A percentile compares a stretch with the other conserved stretches of the same genome.
Conservation (phyloP, 2,113 vertebrate species). For the Myocastor coypus region DNA sequence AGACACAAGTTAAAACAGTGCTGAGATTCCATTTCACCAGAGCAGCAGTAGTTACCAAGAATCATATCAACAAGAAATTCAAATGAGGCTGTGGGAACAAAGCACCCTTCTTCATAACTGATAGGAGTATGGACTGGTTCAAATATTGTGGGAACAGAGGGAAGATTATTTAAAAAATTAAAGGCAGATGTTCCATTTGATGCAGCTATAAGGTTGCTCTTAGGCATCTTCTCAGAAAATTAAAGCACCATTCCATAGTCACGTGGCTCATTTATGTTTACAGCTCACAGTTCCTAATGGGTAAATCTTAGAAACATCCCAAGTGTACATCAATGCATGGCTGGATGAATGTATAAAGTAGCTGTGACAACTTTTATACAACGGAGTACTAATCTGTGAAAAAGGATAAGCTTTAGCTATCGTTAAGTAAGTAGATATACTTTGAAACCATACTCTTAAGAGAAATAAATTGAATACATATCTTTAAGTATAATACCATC, state of each 20-base stretch:
- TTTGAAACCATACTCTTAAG: not conserved
- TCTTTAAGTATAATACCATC: not conserved
- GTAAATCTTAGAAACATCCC: not conserved
- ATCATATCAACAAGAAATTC: not conserved
- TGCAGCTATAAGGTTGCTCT: not conserved
- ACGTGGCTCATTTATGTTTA: not conserved
- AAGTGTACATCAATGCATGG: not conserved
- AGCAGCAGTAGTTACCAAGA: not conserved
- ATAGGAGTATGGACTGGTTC: not conserved
- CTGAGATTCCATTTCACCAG: not conserved
- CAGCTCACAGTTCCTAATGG: not conserved
- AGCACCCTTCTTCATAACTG: not conserved
- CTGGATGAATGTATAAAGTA: not conserved
- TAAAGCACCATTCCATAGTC: not conserved
- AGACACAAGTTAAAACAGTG: not conserved
- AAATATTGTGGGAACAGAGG: not conserved
- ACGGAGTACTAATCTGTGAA: not conserved
- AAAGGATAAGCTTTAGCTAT: not conserved
- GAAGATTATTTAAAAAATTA: not conserved
- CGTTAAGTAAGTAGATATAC: not conserved
- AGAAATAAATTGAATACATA: not conserved
- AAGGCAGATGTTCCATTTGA: not conserved
- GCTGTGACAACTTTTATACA: not conserved
- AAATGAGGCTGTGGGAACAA: not conserved
- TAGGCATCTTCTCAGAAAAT: not conserved